These are phyloP conservation scores for Polypedilum pembai DNA, from an alignment of 1,140 invertebrate species.

Conservation along the genomic window DNA sequence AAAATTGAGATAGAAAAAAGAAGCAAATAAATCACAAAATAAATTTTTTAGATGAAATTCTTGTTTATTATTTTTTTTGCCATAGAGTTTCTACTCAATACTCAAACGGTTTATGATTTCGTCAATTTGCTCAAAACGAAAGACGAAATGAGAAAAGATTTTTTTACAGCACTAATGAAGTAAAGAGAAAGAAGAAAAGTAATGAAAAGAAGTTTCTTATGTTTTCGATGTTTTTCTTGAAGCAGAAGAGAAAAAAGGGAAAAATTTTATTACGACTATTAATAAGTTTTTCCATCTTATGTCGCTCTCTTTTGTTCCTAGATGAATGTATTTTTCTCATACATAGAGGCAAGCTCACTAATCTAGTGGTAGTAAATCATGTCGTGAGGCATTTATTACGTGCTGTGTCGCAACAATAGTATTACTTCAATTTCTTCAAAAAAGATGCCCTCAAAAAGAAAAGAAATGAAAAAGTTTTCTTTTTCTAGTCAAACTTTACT, in stretches of 20 bases:
- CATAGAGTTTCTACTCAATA: no score
- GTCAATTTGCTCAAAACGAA: no score
- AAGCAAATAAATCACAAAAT: no score
- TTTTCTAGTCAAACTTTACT: neutral
- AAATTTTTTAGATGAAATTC: no score
- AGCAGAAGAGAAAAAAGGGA: neutral
- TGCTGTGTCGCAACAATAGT: neutral
- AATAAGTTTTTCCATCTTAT: neutral
- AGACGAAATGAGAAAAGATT: no score
- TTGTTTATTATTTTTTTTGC: no score
- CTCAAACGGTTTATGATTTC: no score
- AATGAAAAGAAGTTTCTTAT: neutral
- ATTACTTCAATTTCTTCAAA: neutral
- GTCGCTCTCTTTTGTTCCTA: no score
- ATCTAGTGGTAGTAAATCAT: constrained; percentile 8
- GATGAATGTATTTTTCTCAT: neutral
- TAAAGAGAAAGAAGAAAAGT: no score
- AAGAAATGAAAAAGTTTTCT: neutral
- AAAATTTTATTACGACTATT: neutral
- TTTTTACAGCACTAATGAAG: no score
- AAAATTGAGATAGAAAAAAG: no score
- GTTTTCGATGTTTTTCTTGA: neutral
- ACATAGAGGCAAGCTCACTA: neutral
- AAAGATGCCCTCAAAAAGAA: neutral
- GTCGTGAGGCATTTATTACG: neutral